phyloP scores from a whole-genome alignment of 2,888 invertebrate species.

The Lithophane leautieri region DNA sequence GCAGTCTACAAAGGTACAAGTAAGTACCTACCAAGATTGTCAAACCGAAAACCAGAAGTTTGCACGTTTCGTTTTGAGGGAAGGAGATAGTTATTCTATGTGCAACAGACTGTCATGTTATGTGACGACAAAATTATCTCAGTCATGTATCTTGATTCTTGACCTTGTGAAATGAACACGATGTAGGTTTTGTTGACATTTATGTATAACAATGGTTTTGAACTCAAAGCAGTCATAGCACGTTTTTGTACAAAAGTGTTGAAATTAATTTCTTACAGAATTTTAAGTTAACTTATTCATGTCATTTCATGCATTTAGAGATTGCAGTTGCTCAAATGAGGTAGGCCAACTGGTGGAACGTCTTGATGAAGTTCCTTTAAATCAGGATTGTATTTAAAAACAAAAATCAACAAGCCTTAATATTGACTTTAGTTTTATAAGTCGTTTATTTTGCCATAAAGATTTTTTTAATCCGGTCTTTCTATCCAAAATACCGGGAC shows the following conservation, averaged over 20 bases:
- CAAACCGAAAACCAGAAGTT: constrained; percentile 16
- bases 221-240: constrained; percentile 8
- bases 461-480: background rate
- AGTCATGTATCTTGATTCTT: constrained; percentile 31
- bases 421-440: background rate
- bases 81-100: background rate
- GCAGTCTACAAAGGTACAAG: constrained; percentile 1
- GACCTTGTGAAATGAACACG: constrained; percentile 42
- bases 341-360: background rate
- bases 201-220: constrained; percentile 24
- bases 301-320: background rate
- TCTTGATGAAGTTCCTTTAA: too few species aligned
- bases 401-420: background rate
- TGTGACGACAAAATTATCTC: constrained; percentile 37
- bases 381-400: background rate
- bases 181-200: constrained; percentile 29
- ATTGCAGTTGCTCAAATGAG: background rate
- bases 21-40: background rate
- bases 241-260: constrained; percentile 12
- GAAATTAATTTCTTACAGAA: background rate
- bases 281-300: too few species aligned
- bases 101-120: constrained; percentile 12
- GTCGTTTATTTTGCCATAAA: background rate
- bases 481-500: too few species aligned
- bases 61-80: constrained; percentile 15